A percentile compares a stretch with the other conserved stretches of the same genome.
phyloP scores from a whole-genome alignment of 1,140 invertebrate genomes.

The Leptinotarsa undecemlineata region DNA sequence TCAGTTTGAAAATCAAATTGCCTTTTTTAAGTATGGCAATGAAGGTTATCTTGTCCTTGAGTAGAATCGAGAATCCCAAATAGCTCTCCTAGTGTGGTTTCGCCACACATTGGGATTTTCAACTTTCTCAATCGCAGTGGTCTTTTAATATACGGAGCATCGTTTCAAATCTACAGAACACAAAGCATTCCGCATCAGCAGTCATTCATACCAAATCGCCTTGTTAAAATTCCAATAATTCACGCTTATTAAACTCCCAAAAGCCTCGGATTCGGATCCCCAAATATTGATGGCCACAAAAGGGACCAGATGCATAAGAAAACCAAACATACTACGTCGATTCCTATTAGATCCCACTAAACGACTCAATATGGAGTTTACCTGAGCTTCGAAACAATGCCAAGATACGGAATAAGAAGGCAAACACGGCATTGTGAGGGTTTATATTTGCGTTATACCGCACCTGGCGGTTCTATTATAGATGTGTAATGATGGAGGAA shows the following conservation, averaged over 20 bases:
- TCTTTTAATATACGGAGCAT: no score
- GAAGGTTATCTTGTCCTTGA: no score
- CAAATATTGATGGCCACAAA: constrained; percentile 36
- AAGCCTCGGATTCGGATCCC: constrained; percentile 29
- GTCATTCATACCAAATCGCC: neutral
- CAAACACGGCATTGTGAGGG: constrained; percentile 14
- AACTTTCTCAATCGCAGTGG: no score
- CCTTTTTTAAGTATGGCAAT: no score
- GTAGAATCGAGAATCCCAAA: no score
- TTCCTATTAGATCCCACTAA: constrained; percentile 23
- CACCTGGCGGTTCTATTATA: constrained; percentile 20
- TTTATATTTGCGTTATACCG: constrained; percentile 15
- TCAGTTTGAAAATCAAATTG: no score
- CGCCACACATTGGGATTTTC: no score
- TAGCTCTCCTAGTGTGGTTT: no score
- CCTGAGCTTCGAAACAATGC: neutral
- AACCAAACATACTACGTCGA: constrained; percentile 27
- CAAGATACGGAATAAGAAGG: constrained; percentile 9
- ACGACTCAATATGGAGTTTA: constrained; percentile 17
- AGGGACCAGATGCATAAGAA: constrained; percentile 29
- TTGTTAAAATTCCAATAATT: constrained; percentile 30
- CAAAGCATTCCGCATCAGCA: neutral
- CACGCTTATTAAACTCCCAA: constrained; percentile 36
- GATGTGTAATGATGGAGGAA: constrained; percentile 22
- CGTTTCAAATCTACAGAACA: no score